These are phyloP conservation scores for Gouania willdenowi DNA, from an alignment of 2,797 vertebrate genomes.

Conservation along the genomic window DNA sequence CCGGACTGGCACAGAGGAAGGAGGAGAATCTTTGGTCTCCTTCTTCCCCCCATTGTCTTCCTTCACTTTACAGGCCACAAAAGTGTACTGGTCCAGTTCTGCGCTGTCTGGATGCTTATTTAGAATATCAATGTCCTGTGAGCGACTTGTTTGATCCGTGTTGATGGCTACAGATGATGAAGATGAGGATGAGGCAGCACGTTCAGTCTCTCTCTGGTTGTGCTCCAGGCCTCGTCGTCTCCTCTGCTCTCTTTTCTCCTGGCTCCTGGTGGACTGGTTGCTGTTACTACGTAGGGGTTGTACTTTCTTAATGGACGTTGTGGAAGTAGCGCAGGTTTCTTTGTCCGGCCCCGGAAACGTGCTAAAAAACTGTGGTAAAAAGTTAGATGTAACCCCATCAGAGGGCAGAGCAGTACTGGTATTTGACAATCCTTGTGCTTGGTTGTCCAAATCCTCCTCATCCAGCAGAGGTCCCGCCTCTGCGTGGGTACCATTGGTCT, in stretches of 20 bases:
- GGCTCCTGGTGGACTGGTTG: constrained; percentile 64
- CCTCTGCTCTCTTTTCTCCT: constrained; percentile 89
- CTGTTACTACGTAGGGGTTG: background rate
- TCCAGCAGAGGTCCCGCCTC: constrained; percentile 6
- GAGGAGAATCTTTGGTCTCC: constrained; percentile 47
- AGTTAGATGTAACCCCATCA: constrained; percentile 5
- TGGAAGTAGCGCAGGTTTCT: constrained; percentile 1
- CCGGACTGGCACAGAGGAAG: constrained; percentile 51
- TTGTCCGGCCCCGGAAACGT: constrained; percentile 4
- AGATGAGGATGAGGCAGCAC: constrained; percentile 60
- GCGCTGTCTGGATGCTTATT: constrained; percentile 69
- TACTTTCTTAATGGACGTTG: constrained; percentile 9
- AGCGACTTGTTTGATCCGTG: constrained; percentile 49
- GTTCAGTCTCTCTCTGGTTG: constrained; percentile 86
- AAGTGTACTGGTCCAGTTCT: constrained; percentile 76
- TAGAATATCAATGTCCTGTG: constrained; percentile 40
- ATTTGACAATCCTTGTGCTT: constrained; percentile 24
- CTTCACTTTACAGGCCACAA: constrained; percentile 55
- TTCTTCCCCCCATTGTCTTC: constrained; percentile 56
- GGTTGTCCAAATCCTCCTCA: constrained; percentile 30
- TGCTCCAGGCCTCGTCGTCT: constrained; percentile 90
- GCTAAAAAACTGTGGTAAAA: no score
- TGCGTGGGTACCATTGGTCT: no score
- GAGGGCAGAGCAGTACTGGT: constrained; percentile 4
- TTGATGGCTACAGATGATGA: constrained; percentile 19